Conservation (phyloP, 2,113 vertebrate genomes). For the Poecilia latipinna region DNA sequence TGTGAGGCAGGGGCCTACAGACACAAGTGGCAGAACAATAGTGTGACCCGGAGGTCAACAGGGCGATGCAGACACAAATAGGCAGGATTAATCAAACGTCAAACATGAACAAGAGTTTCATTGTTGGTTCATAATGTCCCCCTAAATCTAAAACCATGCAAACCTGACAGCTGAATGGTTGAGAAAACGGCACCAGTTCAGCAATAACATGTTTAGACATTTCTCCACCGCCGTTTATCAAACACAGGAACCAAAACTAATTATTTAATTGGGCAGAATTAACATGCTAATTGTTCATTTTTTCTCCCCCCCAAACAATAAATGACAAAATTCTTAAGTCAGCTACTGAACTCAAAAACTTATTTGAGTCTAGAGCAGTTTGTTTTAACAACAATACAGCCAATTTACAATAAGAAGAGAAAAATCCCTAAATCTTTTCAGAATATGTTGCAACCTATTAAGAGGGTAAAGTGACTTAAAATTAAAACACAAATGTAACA, state of each 20-base stretch:
- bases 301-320: too few species aligned
- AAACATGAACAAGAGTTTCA: slow-evolving; percentile 18
- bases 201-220: not conserved
- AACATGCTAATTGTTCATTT: not conserved
- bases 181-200: not conserved
- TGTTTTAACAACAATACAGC: too few species aligned
- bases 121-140: slow-evolving; percentile 31
- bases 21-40: slow-evolving; percentile 51
- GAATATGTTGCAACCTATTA: not conserved
- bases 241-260: not conserved
- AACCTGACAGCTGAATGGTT: not conserved
- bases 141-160: slow-evolving; percentile 4
- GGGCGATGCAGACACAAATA: slow-evolving; percentile 13
- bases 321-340: too few species aligned
- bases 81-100: slow-evolving; percentile 41
- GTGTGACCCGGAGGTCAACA: slow-evolving; percentile 39
- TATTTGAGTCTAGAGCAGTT: not conserved
- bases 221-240: too few species aligned
- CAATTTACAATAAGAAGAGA: not conserved
- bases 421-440: not conserved
- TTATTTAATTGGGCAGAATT: not conserved
- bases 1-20: slow-evolving; percentile 8
- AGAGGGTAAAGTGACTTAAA: not conserved
- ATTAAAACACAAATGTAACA: not conserved
- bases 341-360: too few species aligned